Evolutionary conservation across 2,113 vertebrate species (phyloP).

Genomic region (Urocolius indicus): DNA sequence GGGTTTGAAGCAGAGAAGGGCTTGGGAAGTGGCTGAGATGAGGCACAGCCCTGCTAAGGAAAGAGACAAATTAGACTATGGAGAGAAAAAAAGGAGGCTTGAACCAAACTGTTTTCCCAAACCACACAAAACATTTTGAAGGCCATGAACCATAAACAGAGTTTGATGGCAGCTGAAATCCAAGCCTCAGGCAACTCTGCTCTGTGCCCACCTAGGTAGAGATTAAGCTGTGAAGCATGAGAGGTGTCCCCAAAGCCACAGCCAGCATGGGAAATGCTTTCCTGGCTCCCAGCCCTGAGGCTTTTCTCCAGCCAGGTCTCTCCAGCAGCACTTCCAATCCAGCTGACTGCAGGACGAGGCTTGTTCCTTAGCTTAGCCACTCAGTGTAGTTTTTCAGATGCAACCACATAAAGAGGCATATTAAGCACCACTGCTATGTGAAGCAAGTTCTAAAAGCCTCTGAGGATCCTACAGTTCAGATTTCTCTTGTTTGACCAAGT

Average conservation of each 20-base stretch:
- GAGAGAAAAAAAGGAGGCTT: not conserved
- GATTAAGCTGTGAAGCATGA: not conserved
- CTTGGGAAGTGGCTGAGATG: not conserved
- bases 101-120: not conserved
- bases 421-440: not conserved
- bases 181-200: not conserved
- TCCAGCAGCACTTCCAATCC: not conserved
- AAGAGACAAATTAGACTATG: rapidly evolving
- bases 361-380: not conserved
- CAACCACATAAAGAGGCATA: not conserved
- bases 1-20: not conserved
- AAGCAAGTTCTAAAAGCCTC: not conserved
- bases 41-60: not conserved
- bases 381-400: not conserved
- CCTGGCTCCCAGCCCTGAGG: not conserved
- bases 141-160: not conserved
- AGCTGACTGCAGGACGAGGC: no score
- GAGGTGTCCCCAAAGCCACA: not conserved
- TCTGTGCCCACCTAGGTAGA: not conserved
- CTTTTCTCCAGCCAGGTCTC: not conserved
- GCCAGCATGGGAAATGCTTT: rapidly evolving
- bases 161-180: not conserved
- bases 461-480: not conserved
- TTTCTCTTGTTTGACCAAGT: not conserved
- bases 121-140: not conserved